Evolutionary conservation across 1,140 invertebrate genomes (phyloP).

Genomic region (Drosophila neocordata): DNA sequence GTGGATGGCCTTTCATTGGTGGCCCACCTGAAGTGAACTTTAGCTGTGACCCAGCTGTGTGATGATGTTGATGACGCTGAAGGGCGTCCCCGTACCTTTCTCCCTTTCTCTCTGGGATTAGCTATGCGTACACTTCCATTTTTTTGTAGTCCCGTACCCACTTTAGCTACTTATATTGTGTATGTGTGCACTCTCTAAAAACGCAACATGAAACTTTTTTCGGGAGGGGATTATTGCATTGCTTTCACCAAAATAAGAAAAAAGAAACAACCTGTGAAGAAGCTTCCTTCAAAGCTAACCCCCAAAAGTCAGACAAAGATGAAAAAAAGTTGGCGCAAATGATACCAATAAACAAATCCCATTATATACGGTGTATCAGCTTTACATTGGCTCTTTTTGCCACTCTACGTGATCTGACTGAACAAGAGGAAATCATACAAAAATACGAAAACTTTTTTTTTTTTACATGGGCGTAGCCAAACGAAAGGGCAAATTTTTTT

Average conservation of each 20-base stretch:
- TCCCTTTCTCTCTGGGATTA: constrained; percentile 60
- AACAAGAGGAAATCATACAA: constrained; percentile 42
- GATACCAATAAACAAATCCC: constrained; percentile 83
- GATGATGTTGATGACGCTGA: constrained; percentile 45
- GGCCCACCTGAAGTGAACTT: constrained; percentile 42
- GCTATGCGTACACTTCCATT: constrained; percentile 49
- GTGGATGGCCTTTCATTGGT: constrained; percentile 34
- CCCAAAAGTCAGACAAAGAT: constrained; percentile 2
- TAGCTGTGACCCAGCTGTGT: constrained; percentile 52
- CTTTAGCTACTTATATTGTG: constrained; percentile 63
- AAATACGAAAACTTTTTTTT: constrained; percentile 12
- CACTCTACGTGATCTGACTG: constrained; percentile 79
- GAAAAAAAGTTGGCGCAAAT: constrained; percentile 71
- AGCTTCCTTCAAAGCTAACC: background rate
- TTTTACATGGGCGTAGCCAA: background rate
- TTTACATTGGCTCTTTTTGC: constrained; percentile 65
- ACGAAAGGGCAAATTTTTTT: background rate
- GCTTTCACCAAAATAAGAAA: background rate
- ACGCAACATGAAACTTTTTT: constrained; percentile 74
- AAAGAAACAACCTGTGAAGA: background rate
- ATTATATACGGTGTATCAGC: constrained; percentile 82
- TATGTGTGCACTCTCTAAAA: constrained; percentile 67
- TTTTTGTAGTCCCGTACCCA: constrained; percentile 35
- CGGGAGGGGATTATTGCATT: constrained; percentile 18
- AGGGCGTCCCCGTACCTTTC: constrained; percentile 5